phyloP scores from a whole-genome alignment of 1,140 invertebrate genomes.

The Antheraea pernyi region DNA sequence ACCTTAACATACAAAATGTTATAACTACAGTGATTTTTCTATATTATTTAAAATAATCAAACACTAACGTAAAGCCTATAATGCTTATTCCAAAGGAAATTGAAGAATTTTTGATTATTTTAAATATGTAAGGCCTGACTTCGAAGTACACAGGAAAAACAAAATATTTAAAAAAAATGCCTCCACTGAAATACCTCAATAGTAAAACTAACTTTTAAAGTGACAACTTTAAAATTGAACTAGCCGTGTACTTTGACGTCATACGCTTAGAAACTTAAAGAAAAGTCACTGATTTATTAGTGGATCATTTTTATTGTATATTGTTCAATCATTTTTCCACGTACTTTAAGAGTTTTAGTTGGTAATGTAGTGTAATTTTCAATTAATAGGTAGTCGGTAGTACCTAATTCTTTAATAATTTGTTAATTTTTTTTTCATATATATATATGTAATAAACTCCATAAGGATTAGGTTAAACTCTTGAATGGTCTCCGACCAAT shows the following conservation, averaged over 20 bases:
- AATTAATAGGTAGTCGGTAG: slow-evolving; percentile 74
- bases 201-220: slow-evolving; percentile 19
- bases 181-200: slow-evolving; percentile 38
- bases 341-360: slow-evolving; percentile 77
- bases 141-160: slow-evolving; percentile 14
- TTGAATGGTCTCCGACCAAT: slow-evolving; percentile 65
- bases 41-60: slow-evolving; percentile 30
- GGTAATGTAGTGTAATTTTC: slow-evolving; percentile 72
- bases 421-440: slow-evolving; percentile 66
- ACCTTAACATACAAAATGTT: slow-evolving; percentile 71
- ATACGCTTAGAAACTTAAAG: neutral
- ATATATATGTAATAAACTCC: slow-evolving; percentile 70
- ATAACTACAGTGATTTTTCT: slow-evolving; percentile 61
- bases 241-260: slow-evolving; percentile 17
- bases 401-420: slow-evolving; percentile 70
- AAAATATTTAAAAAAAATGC: slow-evolving; percentile 23
- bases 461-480: slow-evolving; percentile 70
- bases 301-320: slow-evolving; percentile 77
- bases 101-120: slow-evolving; percentile 24
- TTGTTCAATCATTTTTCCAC: slow-evolving; percentile 76
- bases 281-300: slow-evolving; percentile 45
- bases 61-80: neutral
- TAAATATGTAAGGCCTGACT: slow-evolving; percentile 13
- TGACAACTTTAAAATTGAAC: slow-evolving; percentile 1
- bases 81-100: slow-evolving; percentile 2